Evolutionary conservation across 2,888 invertebrate species (phyloP).

Genomic region (Nemurella pictetii): DNA sequence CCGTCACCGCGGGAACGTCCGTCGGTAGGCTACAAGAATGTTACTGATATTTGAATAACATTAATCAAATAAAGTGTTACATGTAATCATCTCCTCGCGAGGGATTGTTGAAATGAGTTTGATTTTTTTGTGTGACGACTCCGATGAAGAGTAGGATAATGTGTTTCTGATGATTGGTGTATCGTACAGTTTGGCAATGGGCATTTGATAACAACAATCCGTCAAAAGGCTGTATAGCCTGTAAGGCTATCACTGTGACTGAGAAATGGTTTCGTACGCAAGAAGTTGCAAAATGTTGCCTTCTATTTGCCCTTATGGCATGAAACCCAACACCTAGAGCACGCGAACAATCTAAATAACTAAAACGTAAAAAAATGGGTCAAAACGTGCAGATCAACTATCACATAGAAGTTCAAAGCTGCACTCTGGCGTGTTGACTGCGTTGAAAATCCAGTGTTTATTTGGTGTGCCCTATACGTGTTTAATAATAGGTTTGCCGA

Average conservation of each 20-base stretch:
- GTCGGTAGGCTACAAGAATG: neutral
- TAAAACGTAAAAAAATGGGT: neutral
- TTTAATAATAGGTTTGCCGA: neutral
- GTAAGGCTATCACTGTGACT: neutral
- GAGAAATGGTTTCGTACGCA: neutral
- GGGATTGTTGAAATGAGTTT: neutral
- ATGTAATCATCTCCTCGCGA: neutral
- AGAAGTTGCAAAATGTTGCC: neutral
- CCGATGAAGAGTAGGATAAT: neutral
- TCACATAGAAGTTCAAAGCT: neutral
- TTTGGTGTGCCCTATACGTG: neutral
- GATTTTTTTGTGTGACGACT: neutral
- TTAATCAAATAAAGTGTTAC: slow-evolving; percentile 14
- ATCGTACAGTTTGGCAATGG: neutral
- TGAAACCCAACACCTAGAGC: neutral
- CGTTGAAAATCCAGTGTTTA: neutral
- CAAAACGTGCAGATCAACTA: neutral
- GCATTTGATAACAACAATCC: neutral
- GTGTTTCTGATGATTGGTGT: neutral
- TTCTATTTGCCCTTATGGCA: neutral
- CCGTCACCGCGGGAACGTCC: neutral
- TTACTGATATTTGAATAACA: slow-evolving; percentile 20
- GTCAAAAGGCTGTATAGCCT: neutral
- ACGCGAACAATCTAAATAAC: neutral
- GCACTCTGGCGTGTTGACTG: neutral